These are phyloP conservation scores for Epinephelus malabaricus DNA, from an alignment of 2,797 vertebrate species.

Conservation along the genomic window DNA sequence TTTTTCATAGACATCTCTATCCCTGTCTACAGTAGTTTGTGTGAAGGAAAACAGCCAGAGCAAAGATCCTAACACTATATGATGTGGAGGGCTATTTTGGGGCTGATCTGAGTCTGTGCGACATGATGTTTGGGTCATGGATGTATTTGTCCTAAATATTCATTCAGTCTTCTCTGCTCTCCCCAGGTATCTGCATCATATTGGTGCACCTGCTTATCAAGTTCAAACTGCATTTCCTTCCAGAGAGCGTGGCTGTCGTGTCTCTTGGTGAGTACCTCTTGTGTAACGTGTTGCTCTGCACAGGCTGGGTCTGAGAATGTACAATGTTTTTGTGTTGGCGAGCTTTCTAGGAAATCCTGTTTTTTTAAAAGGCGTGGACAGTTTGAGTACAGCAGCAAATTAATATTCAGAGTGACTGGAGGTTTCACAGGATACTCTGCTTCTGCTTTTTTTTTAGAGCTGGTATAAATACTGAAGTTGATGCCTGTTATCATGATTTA, in stretches of 20 bases:
- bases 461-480: conserved; percentile 10
- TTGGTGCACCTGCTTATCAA: conserved; percentile 99
- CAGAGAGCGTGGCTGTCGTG: conserved; percentile 98
- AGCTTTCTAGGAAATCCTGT: neutral
- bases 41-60: conserved; percentile 15
- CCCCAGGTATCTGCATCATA: conserved; percentile 97
- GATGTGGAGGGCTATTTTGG: conserved; percentile 33
- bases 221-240: conserved; percentile 96
- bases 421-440: neutral
- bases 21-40: conserved; percentile 1
- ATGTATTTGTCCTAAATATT: conserved; percentile 58
- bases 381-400: neutral
- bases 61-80: conserved; percentile 28
- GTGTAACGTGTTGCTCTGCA: neutral
- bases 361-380: neutral
- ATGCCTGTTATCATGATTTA: neutral
- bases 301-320: neutral
- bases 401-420: conserved; percentile 6
- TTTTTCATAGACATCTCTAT: neutral
- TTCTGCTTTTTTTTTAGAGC: neutral
- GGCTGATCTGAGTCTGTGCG: conserved; percentile 41
- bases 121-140: conserved; percentile 27
- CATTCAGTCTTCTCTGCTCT: conserved; percentile 45
- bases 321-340: neutral
- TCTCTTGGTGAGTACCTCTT: conserved; percentile 92